These are phyloP conservation scores for Aplocera efformata DNA, from an alignment of 2,888 invertebrate genomes.

Conservation along the genomic window DNA sequence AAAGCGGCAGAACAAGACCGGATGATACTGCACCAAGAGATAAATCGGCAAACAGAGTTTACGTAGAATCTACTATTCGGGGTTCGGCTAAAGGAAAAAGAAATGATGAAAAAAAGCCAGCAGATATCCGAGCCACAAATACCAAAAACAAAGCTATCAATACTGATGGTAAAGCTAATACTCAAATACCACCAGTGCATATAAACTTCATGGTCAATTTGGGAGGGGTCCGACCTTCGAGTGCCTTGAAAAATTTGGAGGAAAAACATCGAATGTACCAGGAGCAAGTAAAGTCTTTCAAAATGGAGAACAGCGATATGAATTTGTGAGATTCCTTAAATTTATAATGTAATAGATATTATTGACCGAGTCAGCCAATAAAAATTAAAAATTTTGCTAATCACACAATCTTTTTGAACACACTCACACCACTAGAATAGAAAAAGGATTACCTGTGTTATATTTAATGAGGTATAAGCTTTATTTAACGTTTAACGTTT, in stretches of 20 bases:
- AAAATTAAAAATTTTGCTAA: too few species aligned
- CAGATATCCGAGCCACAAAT: slow-evolving; percentile 34
- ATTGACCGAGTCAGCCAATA: too few species aligned
- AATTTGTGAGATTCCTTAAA: slow-evolving; percentile 15
- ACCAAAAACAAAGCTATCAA: slow-evolving; percentile 42
- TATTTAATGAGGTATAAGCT: too few species aligned
- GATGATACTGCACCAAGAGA: slow-evolving; percentile 13
- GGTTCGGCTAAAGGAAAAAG: slow-evolving; percentile 20
- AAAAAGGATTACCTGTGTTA: too few species aligned
- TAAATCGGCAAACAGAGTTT: slow-evolving; percentile 11
- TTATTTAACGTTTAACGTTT: too few species aligned
- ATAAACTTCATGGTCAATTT: slow-evolving; percentile 66
- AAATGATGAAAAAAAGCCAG: slow-evolving; percentile 18
- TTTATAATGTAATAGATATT: too few species aligned
- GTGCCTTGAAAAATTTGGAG: slow-evolving; percentile 55
- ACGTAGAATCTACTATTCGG: background rate
- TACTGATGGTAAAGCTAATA: slow-evolving; percentile 30
- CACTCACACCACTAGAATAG: too few species aligned
- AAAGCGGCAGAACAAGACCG: slow-evolving; percentile 23
- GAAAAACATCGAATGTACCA: slow-evolving; percentile 69
- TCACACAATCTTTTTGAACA: too few species aligned
- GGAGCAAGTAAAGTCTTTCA: slow-evolving; percentile 60
- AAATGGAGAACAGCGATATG: slow-evolving; percentile 37
- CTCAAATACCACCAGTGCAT: slow-evolving; percentile 50
- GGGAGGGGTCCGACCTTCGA: slow-evolving; percentile 54